These are phyloP conservation scores for Spongilla lacustris DNA, from an alignment of 37 sponge, comb jelly and placozoan genomes.

Conservation along the genomic window DNA sequence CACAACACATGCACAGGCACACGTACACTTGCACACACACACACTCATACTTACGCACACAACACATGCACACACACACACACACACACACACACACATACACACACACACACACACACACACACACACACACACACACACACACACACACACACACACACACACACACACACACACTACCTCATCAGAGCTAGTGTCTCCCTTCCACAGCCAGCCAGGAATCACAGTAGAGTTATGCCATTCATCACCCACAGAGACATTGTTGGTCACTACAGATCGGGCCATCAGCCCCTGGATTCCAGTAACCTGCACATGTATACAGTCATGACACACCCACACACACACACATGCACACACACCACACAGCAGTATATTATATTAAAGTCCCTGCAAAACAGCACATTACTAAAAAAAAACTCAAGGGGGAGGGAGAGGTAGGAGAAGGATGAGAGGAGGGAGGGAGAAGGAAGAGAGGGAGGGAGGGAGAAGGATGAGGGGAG, in stretches of 20 bases:
- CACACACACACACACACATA: background rate
- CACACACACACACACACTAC: constrained; percentile 29
- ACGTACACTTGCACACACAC: too few relatives aligned
- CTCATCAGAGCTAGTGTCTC: constrained; percentile 86
- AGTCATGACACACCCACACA: background rate
- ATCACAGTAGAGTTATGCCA: constrained; percentile 67
- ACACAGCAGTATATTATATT: too few relatives aligned
- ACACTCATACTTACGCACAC: too few relatives aligned
- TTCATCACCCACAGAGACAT: constrained; percentile 22
- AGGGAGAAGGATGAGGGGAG: too few relatives aligned
- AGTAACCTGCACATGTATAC: constrained; percentile 50
- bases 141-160: background rate
- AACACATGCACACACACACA: background rate
- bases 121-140: background rate
- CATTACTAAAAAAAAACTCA: too few relatives aligned
- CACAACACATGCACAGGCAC: background rate
- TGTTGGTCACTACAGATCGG: constrained; percentile 55
- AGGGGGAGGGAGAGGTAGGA: too few relatives aligned
- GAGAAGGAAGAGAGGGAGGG: too few relatives aligned
- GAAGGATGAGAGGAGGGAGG: background rate
- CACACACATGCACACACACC: too few relatives aligned
- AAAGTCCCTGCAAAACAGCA: too few relatives aligned
- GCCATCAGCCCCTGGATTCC: constrained; percentile 76
- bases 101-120: background rate
- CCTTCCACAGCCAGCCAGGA: constrained; percentile 81